Evolutionary conservation across 2,888 invertebrate genomes (phyloP).

Genomic region (Chymomyza fuscimana): DNA sequence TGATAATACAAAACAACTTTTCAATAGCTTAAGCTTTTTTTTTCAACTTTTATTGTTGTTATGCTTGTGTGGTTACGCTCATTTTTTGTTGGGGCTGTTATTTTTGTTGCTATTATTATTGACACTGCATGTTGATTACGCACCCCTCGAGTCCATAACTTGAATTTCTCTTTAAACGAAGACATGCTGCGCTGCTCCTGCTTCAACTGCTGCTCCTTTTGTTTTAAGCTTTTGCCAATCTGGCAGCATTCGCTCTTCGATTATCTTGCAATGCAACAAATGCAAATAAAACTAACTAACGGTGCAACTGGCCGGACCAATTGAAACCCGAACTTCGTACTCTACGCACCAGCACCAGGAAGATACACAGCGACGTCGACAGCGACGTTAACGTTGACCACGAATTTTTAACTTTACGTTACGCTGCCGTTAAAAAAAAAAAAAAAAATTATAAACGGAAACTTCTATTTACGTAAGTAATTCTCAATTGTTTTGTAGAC

Average conservation of each 20-base stretch:
- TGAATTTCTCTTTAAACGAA: slow-evolving; percentile 79
- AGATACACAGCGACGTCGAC: slow-evolving; percentile 28
- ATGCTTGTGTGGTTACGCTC: no score
- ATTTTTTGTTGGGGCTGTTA: no score
- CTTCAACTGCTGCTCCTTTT: background rate
- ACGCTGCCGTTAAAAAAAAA: background rate
- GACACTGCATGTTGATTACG: slow-evolving; percentile 44
- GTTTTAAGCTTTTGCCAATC: slow-evolving; percentile 5
- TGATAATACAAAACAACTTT: slow-evolving; percentile 58
- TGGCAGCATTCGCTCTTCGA: background rate
- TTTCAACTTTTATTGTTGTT: slow-evolving; percentile 12
- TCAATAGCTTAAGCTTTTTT: slow-evolving; percentile 4
- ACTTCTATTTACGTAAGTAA: slow-evolving; percentile 26
- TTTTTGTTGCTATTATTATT: no score
- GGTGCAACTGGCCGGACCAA: background rate
- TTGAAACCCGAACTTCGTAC: background rate
- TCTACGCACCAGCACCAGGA: background rate
- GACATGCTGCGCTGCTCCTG: slow-evolving; percentile 67
- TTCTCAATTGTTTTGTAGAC: background rate
- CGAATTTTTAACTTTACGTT: slow-evolving; percentile 45
- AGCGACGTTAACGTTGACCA: slow-evolving; percentile 41
- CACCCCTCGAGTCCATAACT: slow-evolving; percentile 79
- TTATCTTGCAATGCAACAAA: slow-evolving; percentile 14
- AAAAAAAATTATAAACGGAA: slow-evolving; percentile 11
- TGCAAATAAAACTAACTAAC: background rate